Base-by-base conservation (phyloP, 2,113 vertebrate genomes). In the Opisthocomus hoazin region DNA sequence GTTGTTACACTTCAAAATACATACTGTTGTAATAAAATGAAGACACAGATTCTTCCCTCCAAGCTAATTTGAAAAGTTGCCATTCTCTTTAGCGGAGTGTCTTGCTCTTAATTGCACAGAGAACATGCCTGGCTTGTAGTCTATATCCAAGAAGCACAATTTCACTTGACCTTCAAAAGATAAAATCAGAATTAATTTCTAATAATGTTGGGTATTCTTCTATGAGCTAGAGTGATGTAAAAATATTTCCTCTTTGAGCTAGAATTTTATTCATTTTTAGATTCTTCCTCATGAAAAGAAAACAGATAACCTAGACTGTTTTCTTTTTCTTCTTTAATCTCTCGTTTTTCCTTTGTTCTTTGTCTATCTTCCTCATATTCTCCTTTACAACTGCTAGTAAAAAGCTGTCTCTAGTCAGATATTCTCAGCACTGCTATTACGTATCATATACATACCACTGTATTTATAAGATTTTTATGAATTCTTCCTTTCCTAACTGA, bases 101-200 rank as follows among this genome's bases (percentile, higher is more conserved):
- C 24, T 64, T 95, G 32, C 23, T 74, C 86, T 92, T 91, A 94
- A 93, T 74, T 93, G 86, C 65, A 89, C 21, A 76, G 77, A 93
- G 74, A 85, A 84, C 32, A 54, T 56, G 51, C 17, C 63, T 79
- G 50, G 11, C 7, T 95, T 64, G 36, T 80, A 79, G 51, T 66
- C 45, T 87, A 27, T 65, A 92, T 37, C 21, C 46, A 77, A 87
- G 63, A 29, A 89, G 57, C 88, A 92, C 46, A 81, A 70, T 85
- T 93, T 97, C 78, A 87, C 71, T 92, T 90, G 86, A 94, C 77
- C 77, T 95, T 94, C 92, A 91, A 81, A 91, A 90, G 70, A 85
- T 41, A 94, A 43, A 61, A 91, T 87, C 60, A 76, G 57, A 94
- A 95, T 94, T 93, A 90, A 86, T 89, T 92, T 86, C 71, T 85